Base-by-base conservation (phyloP, 2,113 vertebrate species). In the Pan paniscus region DNA sequence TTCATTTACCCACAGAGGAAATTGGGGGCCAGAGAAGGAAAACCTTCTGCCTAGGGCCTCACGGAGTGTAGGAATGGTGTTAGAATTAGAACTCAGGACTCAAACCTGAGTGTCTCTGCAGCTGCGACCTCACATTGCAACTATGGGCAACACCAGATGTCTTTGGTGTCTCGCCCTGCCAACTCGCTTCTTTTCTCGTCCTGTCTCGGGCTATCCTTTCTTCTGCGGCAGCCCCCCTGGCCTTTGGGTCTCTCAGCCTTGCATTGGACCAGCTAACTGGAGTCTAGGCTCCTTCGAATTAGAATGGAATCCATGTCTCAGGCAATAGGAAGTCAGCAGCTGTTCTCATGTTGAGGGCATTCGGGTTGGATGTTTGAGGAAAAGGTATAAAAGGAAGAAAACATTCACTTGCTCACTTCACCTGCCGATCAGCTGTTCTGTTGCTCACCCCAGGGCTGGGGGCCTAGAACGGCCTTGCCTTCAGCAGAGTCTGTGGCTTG, bases 351-450 rank as follows among this genome's bases (percentile, higher is more conserved):
- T 32, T 12, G 32, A 32, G 55, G 48, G 1, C 57, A 89, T 79
- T 94, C 35, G 86, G 82, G 55, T 93, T 93, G 73, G 35, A 67
- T 95, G 94, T 96, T 94, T 3, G 6, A 97, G 38, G 68, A 80
- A 95, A 96, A 50, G 23, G 48, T 32, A 23, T 72, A 95, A 90
- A 72, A 40, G 30, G 67, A 96, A 20, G 25, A 85, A 93, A 50
- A 93, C 23, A 61, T 43, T 73, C 0, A 0, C 25, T 79, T 4
- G 18, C 8, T 59, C 5, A n/a, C 35, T 92, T 59, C 6, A 40
- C 35, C 86, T 85, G 12, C 46, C 64, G 35, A 50, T 50, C 59
- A 94, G 50, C 32, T 75, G 22, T 46, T 38, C 55, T 61, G 20
- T 55, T 75, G 40, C 89, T 97, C 64, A 75, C 10, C 38, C 83